These are phyloP conservation scores for Litocranius walleri DNA, from an alignment of 2,113 vertebrate species.

Conservation along the genomic window DNA sequence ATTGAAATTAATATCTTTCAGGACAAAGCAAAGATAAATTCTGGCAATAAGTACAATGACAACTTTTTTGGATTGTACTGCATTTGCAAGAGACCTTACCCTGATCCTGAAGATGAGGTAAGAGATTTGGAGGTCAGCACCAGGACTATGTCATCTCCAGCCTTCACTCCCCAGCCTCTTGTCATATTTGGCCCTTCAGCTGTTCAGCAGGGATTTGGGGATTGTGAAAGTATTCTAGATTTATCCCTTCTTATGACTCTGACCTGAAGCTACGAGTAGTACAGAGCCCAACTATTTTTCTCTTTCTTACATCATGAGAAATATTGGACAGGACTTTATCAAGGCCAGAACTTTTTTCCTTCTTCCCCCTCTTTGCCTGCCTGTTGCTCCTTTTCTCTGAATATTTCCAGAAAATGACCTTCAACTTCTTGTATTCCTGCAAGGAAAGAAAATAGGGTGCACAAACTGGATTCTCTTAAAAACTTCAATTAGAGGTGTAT, in stretches of 20 bases:
- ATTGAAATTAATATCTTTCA: slow-evolving; percentile 68
- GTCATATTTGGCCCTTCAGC: background rate
- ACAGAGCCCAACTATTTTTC: background rate
- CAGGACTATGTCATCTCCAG: background rate
- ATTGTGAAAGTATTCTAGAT: background rate
- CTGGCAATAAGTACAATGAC: slow-evolving; percentile 91
- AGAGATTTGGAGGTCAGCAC: slow-evolving; percentile 27
- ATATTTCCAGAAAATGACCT: background rate
- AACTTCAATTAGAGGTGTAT: background rate
- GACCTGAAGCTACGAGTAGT: background rate
- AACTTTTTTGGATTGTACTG: slow-evolving; percentile 95
- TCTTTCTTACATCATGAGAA: background rate
- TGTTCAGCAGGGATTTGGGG: background rate
- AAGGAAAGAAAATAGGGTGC: background rate
- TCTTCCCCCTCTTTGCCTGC: background rate
- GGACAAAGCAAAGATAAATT: slow-evolving; percentile 88
- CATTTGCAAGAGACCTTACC: slow-evolving; percentile 93
- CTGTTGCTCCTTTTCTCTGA: background rate
- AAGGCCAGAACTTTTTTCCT: background rate
- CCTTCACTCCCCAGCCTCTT: background rate
- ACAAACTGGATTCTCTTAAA: background rate
- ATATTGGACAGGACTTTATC: background rate
- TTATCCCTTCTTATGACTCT: background rate
- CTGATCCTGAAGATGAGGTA: slow-evolving; percentile 94
- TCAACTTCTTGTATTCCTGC: background rate